Evolutionary conservation across 2,797 vertebrate genomes (phyloP), one percentile per base, ranked within the genome.

Genomic region (Odontamblyopus rebecca): DNA sequence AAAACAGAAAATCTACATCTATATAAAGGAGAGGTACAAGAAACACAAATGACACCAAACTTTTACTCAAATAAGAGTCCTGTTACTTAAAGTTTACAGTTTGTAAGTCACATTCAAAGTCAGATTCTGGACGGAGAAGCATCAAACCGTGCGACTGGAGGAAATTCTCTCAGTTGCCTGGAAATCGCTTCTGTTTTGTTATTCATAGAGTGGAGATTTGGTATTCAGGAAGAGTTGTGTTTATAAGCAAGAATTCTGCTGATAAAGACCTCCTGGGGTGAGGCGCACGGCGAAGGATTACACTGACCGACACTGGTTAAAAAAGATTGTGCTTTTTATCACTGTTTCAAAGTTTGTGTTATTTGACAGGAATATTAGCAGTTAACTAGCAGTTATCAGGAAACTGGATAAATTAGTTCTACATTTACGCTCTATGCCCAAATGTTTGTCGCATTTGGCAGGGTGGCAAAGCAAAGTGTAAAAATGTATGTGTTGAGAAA

Each of bases 141-240:
- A 57, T 57, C 56, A 26, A 57, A 57, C 56, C 7, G 56, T 26
- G 56, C 5, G 59, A 60, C 27, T 18, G 59, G 5, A 60, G 59
- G 26, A 29, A 59, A 29, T 6, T 29, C 26, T 59, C 13, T 27
- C 23, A 59, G 56, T 23, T 4, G 56, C 26, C 7, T 59, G 56
- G 56, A 59, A 59, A 13, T 30, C 6, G 15, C 29, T 61, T 13
- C 56, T 61, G 15, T 30, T 61, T 61, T 61, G 26, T 61, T 18
- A 61, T 61, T 61, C 29, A 61, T 32, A 32, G 59, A 61, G 12
- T 18, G 16, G 6, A 32, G 27, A 61, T 26, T 61, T 32, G 29
- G 59, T 61, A 61, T 32, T 61, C 59, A 32, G 59, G 16, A 61
- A 35, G 60, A 35, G 59, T 30, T 29, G 13, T 60, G 61, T 62